A percentile compares a stretch with the other conserved stretches of the same genome.
These are phyloP conservation scores for Aurelia coerulea DNA, from an alignment of 30 jellyfish, hydroid and myxozoan genomes.

Conservation along the genomic window DNA sequence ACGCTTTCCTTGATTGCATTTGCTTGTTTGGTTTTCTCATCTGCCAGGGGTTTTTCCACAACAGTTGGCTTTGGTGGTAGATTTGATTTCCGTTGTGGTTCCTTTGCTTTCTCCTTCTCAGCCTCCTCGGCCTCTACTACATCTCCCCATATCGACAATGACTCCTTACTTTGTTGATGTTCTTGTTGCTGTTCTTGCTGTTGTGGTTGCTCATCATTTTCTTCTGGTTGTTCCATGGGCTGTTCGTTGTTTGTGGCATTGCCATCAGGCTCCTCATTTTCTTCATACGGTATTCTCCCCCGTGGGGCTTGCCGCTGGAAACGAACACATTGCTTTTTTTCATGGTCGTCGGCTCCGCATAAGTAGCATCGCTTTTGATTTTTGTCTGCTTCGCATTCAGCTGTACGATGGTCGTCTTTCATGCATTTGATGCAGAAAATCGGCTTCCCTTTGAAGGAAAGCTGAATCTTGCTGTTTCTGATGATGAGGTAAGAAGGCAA, in stretches of 20 bases:
- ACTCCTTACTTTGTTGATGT: too few species aligned
- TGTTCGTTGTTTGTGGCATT: not conserved
- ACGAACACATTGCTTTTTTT: not conserved
- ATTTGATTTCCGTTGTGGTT: too few species aligned
- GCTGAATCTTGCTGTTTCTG: not conserved
- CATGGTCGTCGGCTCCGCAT: not conserved
- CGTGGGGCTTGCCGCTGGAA: not conserved
- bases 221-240: not conserved
- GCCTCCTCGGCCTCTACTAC: too few species aligned
- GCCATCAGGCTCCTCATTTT: not conserved
- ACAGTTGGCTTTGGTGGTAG: too few species aligned
- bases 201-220: not conserved
- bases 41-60: too few species aligned
- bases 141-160: too few species aligned
- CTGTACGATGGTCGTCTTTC: slow-evolving; percentile 1
- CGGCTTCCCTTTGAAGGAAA: slow-evolving; percentile 1
- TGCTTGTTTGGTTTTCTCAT: too few species aligned
- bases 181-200: too few species aligned
- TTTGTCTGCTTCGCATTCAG: not conserved
- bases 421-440: slow-evolving; percentile 3
- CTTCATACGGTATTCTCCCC: not conserved
- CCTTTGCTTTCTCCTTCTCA: too few species aligned
- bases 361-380: not conserved
- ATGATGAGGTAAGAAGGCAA: not conserved
- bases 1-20: too few species aligned